phyloP scores from a whole-genome alignment of 2,113 vertebrate genomes.

The Camelus dromedarius region DNA sequence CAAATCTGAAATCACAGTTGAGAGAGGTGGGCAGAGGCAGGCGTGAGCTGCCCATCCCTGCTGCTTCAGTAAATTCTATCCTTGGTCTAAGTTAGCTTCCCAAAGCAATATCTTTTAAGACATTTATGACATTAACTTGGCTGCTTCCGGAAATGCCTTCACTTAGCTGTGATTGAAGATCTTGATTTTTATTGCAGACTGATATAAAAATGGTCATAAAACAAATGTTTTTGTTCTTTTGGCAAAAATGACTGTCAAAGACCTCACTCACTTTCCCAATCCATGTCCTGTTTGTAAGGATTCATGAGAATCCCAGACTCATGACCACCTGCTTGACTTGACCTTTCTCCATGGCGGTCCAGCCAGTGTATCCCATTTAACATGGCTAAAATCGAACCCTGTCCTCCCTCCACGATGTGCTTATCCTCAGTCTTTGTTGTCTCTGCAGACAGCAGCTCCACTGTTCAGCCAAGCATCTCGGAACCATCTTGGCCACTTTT shows the following conservation, averaged over 20 bases:
- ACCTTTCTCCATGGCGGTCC: neutral
- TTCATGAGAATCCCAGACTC: neutral
- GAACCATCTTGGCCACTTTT: neutral
- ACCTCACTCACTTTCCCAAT: neutral
- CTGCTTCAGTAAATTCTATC: neutral
- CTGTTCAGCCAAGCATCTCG: neutral
- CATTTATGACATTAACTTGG: neutral
- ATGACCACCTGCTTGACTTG: neutral
- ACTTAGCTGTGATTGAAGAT: neutral
- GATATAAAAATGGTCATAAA: constrained; percentile 39
- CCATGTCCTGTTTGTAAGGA: neutral
- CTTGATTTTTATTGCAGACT: constrained; percentile 2
- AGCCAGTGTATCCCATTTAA: neutral
- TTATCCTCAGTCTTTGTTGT: neutral
- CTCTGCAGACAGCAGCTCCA: neutral
- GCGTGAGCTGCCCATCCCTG: rapidly evolving
- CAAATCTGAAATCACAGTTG: neutral
- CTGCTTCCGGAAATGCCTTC: neutral
- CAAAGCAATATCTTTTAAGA: neutral
- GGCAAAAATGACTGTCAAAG: neutral
- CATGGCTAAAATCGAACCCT: neutral
- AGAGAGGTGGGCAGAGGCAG: neutral
- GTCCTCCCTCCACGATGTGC: rapidly evolving
- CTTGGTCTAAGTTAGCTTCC: neutral
- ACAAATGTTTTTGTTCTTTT: constrained; percentile 11